These are phyloP conservation scores for Drosophila buzzatii DNA, from an alignment of 2,888 invertebrate species.

Conservation along the genomic window DNA sequence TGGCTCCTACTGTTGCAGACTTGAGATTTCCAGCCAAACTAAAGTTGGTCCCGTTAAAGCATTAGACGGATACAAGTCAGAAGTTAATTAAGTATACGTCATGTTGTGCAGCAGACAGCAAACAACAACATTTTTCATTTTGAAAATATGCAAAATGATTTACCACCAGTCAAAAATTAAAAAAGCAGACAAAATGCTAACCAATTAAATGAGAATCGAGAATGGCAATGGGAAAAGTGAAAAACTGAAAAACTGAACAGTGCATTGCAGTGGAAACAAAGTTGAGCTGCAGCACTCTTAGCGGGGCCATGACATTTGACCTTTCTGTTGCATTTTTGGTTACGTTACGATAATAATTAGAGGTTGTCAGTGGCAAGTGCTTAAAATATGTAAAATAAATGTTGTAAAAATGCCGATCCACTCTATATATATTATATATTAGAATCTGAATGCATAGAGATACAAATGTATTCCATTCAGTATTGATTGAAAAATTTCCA, in stretches of 20 bases:
- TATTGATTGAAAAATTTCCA: constrained; percentile 61
- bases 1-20: background rate
- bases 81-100: constrained; percentile 62
- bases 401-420: background rate
- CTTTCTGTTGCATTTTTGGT: constrained; percentile 22
- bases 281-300: constrained; percentile 33
- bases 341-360: constrained; percentile 25
- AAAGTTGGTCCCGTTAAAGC: background rate
- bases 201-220: constrained; percentile 34
- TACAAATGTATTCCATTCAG: background rate
- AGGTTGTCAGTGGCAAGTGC: constrained; percentile 27
- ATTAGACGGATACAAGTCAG: constrained; percentile 1
- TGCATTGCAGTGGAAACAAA: too few relatives aligned
- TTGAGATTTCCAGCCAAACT: constrained; percentile 1
- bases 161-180: background rate
- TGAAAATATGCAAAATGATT: constrained; percentile 11
- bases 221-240: background rate
- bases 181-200: constrained; percentile 13
- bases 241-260: constrained; percentile 5
- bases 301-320: constrained; percentile 47
- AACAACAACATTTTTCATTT: background rate
- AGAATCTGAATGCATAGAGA: constrained; percentile 9
- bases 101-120: constrained; percentile 21
- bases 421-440: constrained; percentile 16
- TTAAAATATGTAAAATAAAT: constrained; percentile 44